A percentile compares a stretch with the other conserved stretches of the same genome.
phyloP scores from a whole-genome alignment of 2,888 invertebrate species.

The Cepaea hortensis region DNA sequence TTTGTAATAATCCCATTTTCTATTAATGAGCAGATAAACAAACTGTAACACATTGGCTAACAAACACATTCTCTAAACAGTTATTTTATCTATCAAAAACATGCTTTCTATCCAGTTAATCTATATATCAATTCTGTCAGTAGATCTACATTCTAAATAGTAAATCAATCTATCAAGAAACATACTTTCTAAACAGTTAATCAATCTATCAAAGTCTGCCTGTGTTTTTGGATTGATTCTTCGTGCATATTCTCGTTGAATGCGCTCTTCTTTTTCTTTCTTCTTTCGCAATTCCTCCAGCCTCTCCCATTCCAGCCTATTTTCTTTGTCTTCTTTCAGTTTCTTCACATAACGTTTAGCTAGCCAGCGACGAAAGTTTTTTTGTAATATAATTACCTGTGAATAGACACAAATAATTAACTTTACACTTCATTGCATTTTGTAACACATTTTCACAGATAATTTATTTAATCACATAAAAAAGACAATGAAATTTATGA shows the following conservation, averaged over 20 bases:
- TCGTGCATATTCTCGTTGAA: slow-evolving; percentile 74
- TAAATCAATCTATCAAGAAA: slow-evolving; percentile 68
- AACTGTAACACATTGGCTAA: no score
- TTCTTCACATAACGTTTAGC: slow-evolving; percentile 74
- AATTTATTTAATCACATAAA: no score
- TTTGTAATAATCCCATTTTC: no score
- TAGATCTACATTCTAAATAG: slow-evolving; percentile 74
- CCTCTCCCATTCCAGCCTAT: slow-evolving; percentile 74
- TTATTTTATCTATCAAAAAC: slow-evolving; percentile 75
- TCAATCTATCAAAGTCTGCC: slow-evolving; percentile 76
- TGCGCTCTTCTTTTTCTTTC: slow-evolving; percentile 75
- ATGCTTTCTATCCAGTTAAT: slow-evolving; percentile 76
- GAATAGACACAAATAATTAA: slow-evolving; percentile 11
- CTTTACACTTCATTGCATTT: no score
- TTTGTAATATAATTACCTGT: slow-evolving; percentile 75
- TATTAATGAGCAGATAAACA: no score
- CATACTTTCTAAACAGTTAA: slow-evolving; percentile 75
- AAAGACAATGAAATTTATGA: no score
- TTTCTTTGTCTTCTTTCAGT: slow-evolving; percentile 70
- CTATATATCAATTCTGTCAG: slow-evolving; percentile 69
- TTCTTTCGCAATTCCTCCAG: slow-evolving; percentile 71
- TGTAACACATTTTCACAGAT: no score
- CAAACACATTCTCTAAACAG: slow-evolving; percentile 73
- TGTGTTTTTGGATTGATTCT: slow-evolving; percentile 76
- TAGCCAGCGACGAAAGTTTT: slow-evolving; percentile 76